Base-by-base conservation (phyloP, 2,113 vertebrate species). In the Lagopus leucura region DNA sequence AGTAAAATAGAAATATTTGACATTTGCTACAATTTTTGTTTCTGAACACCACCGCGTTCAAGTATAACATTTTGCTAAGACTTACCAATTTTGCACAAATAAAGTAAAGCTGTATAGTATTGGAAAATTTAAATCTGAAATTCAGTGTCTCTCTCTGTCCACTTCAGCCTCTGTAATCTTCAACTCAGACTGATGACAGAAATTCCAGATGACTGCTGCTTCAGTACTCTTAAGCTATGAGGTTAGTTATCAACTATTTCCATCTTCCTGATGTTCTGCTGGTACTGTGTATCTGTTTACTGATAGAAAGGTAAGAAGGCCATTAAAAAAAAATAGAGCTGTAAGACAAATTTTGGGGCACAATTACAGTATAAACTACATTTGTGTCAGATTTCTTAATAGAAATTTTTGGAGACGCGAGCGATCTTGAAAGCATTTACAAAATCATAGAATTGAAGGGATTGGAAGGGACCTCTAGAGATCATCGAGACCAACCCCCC, bases 81-180 rank as follows among this genome's bases (percentile, higher is more conserved):
- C 7, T 1, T 0, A 28, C 24, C 11, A 2, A 12, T 38, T 64
- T 13, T 27, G 28, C 58, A n/a, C 8, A 28, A 27, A 30, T n/a
- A 28, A 66, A 43, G 20, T 28, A 43, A 65, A 70, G 9, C 45
- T 4, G 1, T 15, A 30, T 4, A 17, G 7, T 16, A 43, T 3
- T n/a, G 36, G 11, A 58, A 32, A 63, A 70, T 2, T 3, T 55
- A 18, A 65, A 83, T 60, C 50, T 57, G 17, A 54, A 50, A 4
- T 30, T 70, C 20, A 13, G 3, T 38, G 10, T 48, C 32, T 67
- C 66, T 21, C 6, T 66, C 40, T 11, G 9, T 57, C 19, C 4
- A 4, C 74, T 52, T 84, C 36, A 64, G 18, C 21, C 30, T 43
- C 19, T 65, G 27, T 16, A 45, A 74, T 24, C 17, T 32, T 8